Evolutionary conservation across 2,888 invertebrate genomes (phyloP), one percentile per base, ranked within the genome.

Genomic region (Diarsia brunnea): DNA sequence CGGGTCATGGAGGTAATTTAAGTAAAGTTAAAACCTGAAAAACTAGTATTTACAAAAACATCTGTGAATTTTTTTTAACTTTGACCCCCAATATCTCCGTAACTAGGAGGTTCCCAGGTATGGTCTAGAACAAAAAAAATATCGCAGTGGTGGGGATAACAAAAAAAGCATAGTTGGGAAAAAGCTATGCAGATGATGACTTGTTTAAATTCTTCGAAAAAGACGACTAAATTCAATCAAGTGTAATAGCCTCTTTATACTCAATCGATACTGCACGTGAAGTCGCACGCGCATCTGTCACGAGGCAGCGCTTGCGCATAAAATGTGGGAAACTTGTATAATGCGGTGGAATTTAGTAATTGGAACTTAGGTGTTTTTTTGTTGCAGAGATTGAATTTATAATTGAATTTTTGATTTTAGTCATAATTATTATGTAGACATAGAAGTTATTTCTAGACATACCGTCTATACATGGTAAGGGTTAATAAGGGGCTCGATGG

Each of bases 221-320:
- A 38, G 11, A 38, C 12, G 21, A 38, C 45, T 31, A 27, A 10
- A 16, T 66, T 49, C n/a, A 49, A 16, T 14, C 31, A 10, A 21
- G 43, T 69, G 69, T 4, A 65, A 14, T 2, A 69, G 3, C 27
- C 21, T 7, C 27, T 31, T 45, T 72, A 55, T 19, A 49, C 8
- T 78, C 38, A 69, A 83, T 81, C 63, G 72, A 69, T 64, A 58
- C 12, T 24, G 65, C 85, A 87, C 85, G 85, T 83, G 87, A 81
- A 49, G n/a, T 47, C 5, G 19, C 87, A 84, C 76, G 85, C 79
- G 82, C 51, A 55, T 27, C 27, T 51, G 53, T 73, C 82, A 85
- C 85, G 74, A 47, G 76, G 87, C 79, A 27, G 47, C 82, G 45
- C 51, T 58, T 77, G 82, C 82, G 72, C 72, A 55, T 72, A 55